Base-by-base conservation (phyloP, 2,888 invertebrate genomes). In the Cephus spinipes region DNA sequence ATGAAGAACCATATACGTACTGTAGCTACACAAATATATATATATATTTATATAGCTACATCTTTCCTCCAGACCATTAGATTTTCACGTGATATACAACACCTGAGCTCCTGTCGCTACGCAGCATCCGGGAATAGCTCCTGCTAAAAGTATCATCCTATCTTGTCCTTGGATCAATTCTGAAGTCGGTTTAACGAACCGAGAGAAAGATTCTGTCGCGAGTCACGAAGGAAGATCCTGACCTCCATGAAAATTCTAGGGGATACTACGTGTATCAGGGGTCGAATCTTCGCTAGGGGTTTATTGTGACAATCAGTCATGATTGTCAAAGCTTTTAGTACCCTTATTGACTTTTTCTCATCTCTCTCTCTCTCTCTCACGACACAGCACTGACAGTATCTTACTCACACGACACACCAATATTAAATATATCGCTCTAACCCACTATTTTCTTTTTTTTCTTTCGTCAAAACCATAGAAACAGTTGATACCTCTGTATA, bases 311-410 rank as follows among this genome's bases (percentile, higher is more conserved):
- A 55, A 55, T 55, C 55, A 55, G 55, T 55, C 9, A 55, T 55
- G 55, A 55, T 55, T 55, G 55, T 55, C 55, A 55, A 55, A 55
- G 55, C 55, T 55, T 55, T 55, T 23, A 9, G 55, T 55, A 55
- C 23, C 55, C 55, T 55, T 55, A 23, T 23, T 15, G 40, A 40
- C 6, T 40, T 12, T 40, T 15, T 40, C 35, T 12, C 35, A 35
- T 6, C 1, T 71, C 32, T 71, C 11, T n/a, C 71, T 30, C 12
- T 30, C 12, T 30, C 32, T 23, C 71, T 30, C 55, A 55, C 55
- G 55, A 81, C 82, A 82, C 83, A 81, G 81, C 77, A 82, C 81
- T 81, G 83, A 82, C 83, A 83, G 80, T 80, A 79, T 82, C 81
- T 77, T 81, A 83, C 83, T 83, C 82, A 79, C 82, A 84, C 82